phyloP scores from a whole-genome alignment of 1,140 invertebrate genomes.

The Nephila pilipes region DNA sequence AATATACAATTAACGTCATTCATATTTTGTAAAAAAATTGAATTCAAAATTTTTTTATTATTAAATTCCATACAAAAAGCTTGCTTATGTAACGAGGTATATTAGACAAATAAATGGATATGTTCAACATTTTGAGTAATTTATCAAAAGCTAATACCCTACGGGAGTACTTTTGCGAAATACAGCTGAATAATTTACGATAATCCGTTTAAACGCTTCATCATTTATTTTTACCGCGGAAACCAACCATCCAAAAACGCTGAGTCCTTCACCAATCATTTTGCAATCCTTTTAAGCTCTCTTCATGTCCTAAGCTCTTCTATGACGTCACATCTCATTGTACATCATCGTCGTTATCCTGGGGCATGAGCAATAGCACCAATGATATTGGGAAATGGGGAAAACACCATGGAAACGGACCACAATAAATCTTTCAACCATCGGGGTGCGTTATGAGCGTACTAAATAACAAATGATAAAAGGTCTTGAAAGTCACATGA shows the following conservation, averaged over 20 bases:
- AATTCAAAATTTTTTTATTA: too few species aligned
- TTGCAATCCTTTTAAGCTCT: not conserved
- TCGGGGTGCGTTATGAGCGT: not conserved
- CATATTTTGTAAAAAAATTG: too few species aligned
- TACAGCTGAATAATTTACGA: not conserved
- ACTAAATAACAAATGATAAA: constrained; percentile 29
- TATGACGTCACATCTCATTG: not conserved
- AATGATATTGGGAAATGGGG: not conserved
- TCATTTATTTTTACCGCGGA: not conserved
- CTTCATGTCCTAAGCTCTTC: not conserved
- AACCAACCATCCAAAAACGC: constrained; percentile 1
- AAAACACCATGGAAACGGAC: not conserved
- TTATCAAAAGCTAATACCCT: not conserved
- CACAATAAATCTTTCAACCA: not conserved
- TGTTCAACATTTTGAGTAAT: not conserved
- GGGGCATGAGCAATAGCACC: not conserved
- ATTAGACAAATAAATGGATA: too few species aligned
- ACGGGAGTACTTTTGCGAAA: not conserved
- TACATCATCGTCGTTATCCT: constrained; percentile 15
- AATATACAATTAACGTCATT: too few species aligned
- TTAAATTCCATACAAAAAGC: too few species aligned
- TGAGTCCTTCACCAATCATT: not conserved
- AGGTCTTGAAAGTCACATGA: constrained; percentile 22
- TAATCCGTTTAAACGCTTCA: not conserved
- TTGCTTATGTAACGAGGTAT: too few species aligned